Evolutionary conservation across 2,888 invertebrate genomes (phyloP), one percentile per base, ranked within the genome.

Genomic region (Drosophila monieri): DNA sequence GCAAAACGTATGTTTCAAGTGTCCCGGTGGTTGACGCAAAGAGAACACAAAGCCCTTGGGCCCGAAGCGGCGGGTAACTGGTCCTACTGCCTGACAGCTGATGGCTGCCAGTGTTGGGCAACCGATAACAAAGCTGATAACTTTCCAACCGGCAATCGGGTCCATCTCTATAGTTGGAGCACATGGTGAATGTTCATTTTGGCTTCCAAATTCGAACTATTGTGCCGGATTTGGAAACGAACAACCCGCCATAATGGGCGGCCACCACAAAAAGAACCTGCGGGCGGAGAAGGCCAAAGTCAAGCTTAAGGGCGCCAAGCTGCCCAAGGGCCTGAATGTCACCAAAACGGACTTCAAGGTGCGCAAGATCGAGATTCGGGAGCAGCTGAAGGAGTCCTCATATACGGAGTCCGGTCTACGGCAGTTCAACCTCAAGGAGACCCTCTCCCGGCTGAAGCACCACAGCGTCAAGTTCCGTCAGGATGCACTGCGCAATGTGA

Each of bases 341-440:
- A 98, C 98, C 0, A 95, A 97, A 90, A 95, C 97, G 0, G 94
- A 95, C 80, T 98, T 98, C 86, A 97, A 97, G 93, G 94, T 97
- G 0, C 96, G 96, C 85, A 96, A 97, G 88, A 97, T 98, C 76
- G 93, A 97, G 2, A 93, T 98, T 39, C 94, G 94, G 43, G 95
- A 96, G 81, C 97, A 98, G 88, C 69, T 89, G 0, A 88, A 70
- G 43, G 83, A 84, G 3, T 67, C 74, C 0, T 68, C 60, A 4
- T 60, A 23, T n/a, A 59, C 66, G 25, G 79, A 68, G 54, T 65
- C n/a, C 51, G 87, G 67, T 0, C 69, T 72, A 39, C 74, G 74
- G 2, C 78, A 85, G 41, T 35, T 90, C 0, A 89, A 88, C 54
- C 60, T 90, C 0, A 86, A 91, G 74, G 91, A 92, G 69, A 83